A percentile compares a stretch with the other conserved stretches of the same genome.
These are phyloP conservation scores for Galleria mellonella DNA, from an alignment of 1,140 invertebrate species.

Conservation along the genomic window DNA sequence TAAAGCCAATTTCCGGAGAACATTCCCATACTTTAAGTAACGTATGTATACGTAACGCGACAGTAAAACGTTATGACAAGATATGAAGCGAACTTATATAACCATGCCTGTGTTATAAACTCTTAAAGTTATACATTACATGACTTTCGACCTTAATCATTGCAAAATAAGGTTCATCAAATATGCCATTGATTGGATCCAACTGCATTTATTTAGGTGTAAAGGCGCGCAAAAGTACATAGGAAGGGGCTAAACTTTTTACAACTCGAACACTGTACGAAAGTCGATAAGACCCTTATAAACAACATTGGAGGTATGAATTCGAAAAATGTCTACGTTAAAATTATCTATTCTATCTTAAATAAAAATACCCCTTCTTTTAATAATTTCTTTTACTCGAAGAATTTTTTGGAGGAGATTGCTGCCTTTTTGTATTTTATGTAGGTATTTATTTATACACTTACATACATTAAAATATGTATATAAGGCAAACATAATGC, in stretches of 20 bases:
- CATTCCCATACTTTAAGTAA: conserved; percentile 34
- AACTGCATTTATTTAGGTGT: not conserved
- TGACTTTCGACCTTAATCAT: conserved; percentile 16
- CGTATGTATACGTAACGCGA: conserved; percentile 30
- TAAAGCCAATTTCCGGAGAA: conserved; percentile 43
- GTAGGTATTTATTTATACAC: too few species aligned
- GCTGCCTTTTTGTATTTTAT: too few species aligned
- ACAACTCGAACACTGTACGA: conserved; percentile 46
- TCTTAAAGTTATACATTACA: not conserved
- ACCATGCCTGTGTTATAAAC: not conserved
- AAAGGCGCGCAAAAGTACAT: conserved; percentile 32
- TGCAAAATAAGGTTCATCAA: conserved; percentile 1
- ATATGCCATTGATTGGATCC: conserved; percentile 10
- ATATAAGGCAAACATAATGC: too few species aligned
- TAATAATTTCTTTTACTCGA: too few species aligned
- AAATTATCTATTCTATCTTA: not conserved
- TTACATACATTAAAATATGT: too few species aligned
- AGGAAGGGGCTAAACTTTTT: conserved; percentile 51
- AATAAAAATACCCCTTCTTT: not conserved
- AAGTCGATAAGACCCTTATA: conserved; percentile 49
- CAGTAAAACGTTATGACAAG: conserved; percentile 57
- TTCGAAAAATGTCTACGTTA: conserved; percentile 11
- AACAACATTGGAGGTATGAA: conserved; percentile 16
- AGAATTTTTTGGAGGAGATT: too few species aligned
- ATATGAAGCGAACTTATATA: conserved; percentile 43